Conservation (phyloP, 2,797 vertebrate species). For the Eospalax fontanierii region DNA sequence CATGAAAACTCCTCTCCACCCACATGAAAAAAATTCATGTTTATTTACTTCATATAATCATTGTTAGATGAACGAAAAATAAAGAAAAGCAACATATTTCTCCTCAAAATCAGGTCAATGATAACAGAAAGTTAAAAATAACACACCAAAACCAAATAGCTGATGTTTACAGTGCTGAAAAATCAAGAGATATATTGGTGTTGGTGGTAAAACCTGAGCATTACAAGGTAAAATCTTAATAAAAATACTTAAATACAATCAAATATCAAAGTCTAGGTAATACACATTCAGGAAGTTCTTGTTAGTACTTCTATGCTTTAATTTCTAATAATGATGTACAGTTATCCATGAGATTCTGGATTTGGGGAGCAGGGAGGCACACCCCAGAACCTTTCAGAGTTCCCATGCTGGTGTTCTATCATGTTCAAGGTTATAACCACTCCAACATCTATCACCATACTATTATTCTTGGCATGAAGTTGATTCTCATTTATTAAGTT, state of each 20-base stretch:
- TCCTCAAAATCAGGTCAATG: slow-evolving; percentile 44
- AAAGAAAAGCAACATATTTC: slow-evolving; percentile 22
- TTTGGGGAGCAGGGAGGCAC: not conserved
- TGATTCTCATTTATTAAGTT: slow-evolving; percentile 45
- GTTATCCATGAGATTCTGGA: not conserved
- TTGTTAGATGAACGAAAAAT: slow-evolving; percentile 64
- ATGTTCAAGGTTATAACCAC: not conserved
- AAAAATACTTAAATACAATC: slow-evolving; percentile 59
- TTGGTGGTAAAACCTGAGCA: not conserved
- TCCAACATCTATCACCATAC: not conserved
- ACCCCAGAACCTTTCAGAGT: not conserved
- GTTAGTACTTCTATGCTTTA: not conserved
- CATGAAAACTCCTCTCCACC: slow-evolving; percentile 57
- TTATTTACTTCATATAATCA: slow-evolving; percentile 51
- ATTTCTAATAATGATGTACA: slow-evolving; percentile 28
- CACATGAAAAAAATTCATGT: slow-evolving; percentile 37
- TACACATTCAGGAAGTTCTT: not conserved
- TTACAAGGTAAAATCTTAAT: not conserved
- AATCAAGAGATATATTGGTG: not conserved
- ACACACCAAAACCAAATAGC: not conserved
- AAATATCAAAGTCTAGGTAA: slow-evolving; percentile 24
- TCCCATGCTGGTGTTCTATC: not conserved
- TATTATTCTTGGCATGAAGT: slow-evolving; percentile 47
- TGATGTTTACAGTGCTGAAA: not conserved
- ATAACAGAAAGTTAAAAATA: not conserved